Base-by-base conservation (phyloP, 2,888 invertebrate species). In the Macrosoma leucophasiata region DNA sequence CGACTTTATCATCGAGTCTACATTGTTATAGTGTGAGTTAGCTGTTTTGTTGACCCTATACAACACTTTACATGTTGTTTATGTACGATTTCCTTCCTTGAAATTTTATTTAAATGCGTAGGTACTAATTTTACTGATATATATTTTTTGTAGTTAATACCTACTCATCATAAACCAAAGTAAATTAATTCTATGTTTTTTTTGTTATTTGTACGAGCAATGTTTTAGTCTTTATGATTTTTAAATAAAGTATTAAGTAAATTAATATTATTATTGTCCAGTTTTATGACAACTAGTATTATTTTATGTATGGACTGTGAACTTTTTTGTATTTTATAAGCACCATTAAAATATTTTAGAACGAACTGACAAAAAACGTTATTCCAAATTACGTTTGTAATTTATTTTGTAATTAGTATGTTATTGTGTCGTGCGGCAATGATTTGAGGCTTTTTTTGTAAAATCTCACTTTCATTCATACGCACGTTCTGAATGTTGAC, bases 91-190 rank as follows among this genome's bases (percentile, higher is more conserved):
- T 14, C 31, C 5, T 24, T 29, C 23, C 12, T 15, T 20, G 7
- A 29, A 29, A 25, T 7, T 14, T 19, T 34, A 29, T 29, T 20
- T 29, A n/a, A n/a, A n/a, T n/a, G n/a, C n/a, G n/a, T n/a, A n/a
- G n/a, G n/a, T 29, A 29, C 24, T 35, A 31, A 13, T 21, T 7
- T 15, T 29, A 30, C 17, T 23, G 18, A 25, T 25, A 24, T 39
- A 21, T 26, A 25, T 37, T 36, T 36, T 31, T 26, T 36, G 36
- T 50, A 44, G 43, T 43, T 52, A 54, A 64, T 70, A 71, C 68
- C 67, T 70, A 71, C 68, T 67, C 67, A 62, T 60, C 53, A 45
- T 56, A 62, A 71, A 79, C 81, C 81, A 81, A 81, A 79, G 81
- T 75, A 67, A 69, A 67, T 49, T 61, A 61, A 62, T 61, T 66